Conservation (phyloP, 2,113 vertebrate species). For the Anoura caudifer region DNA sequence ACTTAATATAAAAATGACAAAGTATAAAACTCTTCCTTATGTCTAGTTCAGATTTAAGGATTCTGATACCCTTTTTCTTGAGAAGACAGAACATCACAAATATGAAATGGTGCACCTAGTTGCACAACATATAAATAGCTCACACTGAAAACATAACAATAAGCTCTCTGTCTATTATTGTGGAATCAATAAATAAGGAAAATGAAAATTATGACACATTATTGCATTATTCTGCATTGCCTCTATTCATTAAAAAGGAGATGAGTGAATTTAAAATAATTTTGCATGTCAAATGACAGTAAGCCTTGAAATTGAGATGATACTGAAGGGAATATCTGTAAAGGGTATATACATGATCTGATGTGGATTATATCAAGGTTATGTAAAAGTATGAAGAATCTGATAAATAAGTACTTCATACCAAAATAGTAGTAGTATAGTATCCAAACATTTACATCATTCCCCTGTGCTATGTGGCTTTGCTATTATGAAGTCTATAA, state of each 20-base stretch:
- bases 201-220: conserved; percentile 80
- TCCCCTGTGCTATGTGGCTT: conserved; percentile 67
- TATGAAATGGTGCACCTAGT: conserved; percentile 38
- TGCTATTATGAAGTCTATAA: conserved; percentile 77
- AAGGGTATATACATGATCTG: conserved; percentile 32
- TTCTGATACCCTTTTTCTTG: conserved; percentile 32
- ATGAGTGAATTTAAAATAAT: conserved; percentile 76
- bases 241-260: conserved; percentile 75
- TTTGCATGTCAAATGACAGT: conserved; percentile 65
- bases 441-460: conserved; percentile 71
- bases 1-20: conserved; percentile 11
- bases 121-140: conserved; percentile 60
- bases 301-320: conserved; percentile 37
- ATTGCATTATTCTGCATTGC: conserved; percentile 74
- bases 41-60: conserved; percentile 36
- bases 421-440: background rate
- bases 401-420: conserved; percentile 52
- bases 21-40: background rate
- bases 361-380: conserved; percentile 49
- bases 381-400: conserved; percentile 30
- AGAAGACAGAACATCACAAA: conserved; percentile 37
- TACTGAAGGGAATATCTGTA: conserved; percentile 15
- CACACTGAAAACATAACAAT: conserved; percentile 67
- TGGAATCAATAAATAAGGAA: conserved; percentile 78
- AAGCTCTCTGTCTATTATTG: conserved; percentile 58